A percentile compares a stretch with the other conserved stretches of the same genome.
Conservation (phyloP, 2,113 vertebrate genomes). For the Cololabis saira region DNA sequence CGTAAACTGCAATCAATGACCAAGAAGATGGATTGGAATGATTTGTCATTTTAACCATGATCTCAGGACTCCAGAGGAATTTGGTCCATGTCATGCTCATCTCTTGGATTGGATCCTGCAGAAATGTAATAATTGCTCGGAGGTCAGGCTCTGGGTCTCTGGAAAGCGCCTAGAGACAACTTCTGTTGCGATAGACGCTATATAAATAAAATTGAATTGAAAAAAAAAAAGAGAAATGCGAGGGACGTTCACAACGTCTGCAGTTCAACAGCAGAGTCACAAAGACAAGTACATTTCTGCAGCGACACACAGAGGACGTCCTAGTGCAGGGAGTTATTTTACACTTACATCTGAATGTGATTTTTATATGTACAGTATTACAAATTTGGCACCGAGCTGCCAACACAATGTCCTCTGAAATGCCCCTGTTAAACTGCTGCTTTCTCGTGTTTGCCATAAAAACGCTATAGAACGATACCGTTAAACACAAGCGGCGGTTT, state of each 20-base stretch:
- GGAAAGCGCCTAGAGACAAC: too few species aligned
- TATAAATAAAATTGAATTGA: too few species aligned
- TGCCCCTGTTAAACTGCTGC: slow-evolving; percentile 36
- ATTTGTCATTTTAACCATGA: slow-evolving; percentile 55
- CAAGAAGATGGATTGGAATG: slow-evolving; percentile 57
- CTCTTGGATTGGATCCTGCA: slow-evolving; percentile 18
- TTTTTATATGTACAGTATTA: slow-evolving; percentile 31
- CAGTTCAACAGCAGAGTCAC: slow-evolving; percentile 33
- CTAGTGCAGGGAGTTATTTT: slow-evolving; percentile 19
- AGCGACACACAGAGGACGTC: slow-evolving; percentile 17
- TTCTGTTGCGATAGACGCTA: too few species aligned
- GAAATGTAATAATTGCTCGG: too few species aligned
- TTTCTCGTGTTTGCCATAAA: slow-evolving; percentile 46
- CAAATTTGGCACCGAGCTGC: slow-evolving; percentile 39
- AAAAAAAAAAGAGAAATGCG: too few species aligned
- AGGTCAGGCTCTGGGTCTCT: too few species aligned
- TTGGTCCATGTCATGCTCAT: slow-evolving; percentile 38
- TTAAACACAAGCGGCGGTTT: slow-evolving; percentile 56
- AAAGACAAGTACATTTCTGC: slow-evolving; percentile 26
- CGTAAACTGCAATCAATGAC: slow-evolving; percentile 29
- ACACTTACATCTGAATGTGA: slow-evolving; percentile 21
- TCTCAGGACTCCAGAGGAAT: slow-evolving; percentile 57
- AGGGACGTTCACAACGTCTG: slow-evolving; percentile 25
- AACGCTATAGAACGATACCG: slow-evolving; percentile 45
- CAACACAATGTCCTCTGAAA: slow-evolving; percentile 14